These are phyloP conservation scores for Erannis defoliaria DNA, from an alignment of 2,888 invertebrate genomes.

Conservation along the genomic window DNA sequence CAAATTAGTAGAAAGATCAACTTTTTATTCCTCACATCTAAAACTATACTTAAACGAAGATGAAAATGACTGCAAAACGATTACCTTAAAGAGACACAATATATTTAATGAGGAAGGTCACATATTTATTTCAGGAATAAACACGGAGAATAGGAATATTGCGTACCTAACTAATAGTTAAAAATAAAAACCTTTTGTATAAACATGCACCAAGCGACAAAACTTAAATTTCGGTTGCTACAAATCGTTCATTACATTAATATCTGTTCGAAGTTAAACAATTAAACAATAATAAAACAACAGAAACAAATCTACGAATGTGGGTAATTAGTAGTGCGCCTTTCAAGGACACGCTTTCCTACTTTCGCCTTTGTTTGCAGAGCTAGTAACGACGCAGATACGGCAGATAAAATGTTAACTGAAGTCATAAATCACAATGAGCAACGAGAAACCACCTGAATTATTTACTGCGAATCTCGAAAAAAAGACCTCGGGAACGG, in stretches of 20 bases:
- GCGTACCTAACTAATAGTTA: too few species aligned
- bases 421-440: background rate
- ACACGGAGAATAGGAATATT: background rate
- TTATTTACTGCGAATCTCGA: too few species aligned
- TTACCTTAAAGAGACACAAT: too few species aligned
- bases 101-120: too few species aligned
- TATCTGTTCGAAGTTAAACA: conserved; percentile 29
- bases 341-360: conserved; percentile 73
- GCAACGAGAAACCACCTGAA: too few species aligned
- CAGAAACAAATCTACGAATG: conserved; percentile 45
- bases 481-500: too few species aligned
- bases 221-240: background rate
- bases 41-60: too few species aligned
- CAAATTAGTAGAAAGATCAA: too few species aligned
- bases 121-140: too few species aligned
- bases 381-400: conserved; percentile 47
- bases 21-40: too few species aligned
- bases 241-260: conserved; percentile 14
- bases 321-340: conserved; percentile 46
- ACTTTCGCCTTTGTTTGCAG: conserved; percentile 52
- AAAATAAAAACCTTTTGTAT: background rate
- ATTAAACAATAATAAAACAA: conserved; percentile 46
- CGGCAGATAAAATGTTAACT: conserved; percentile 17
- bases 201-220: background rate
- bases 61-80: too few species aligned